phyloP scores from a whole-genome alignment of 2,888 invertebrate species.

The Elysia crispata region DNA sequence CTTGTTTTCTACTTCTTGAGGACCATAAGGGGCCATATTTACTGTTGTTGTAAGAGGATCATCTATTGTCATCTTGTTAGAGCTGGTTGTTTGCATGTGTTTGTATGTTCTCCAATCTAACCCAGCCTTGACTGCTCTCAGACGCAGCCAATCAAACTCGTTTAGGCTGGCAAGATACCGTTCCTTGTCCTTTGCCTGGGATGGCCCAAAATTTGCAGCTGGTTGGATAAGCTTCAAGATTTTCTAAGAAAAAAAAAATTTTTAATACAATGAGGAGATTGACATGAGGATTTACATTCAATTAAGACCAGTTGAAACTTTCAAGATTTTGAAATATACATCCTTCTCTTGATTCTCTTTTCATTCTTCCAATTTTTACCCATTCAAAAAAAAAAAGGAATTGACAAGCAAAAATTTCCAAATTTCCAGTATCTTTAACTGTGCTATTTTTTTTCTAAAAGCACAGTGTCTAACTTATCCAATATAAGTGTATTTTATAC shows the following conservation, averaged over 20 bases:
- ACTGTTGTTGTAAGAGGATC: no score
- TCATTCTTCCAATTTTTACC: not conserved
- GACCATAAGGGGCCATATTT: no score
- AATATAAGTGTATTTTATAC: constrained; percentile 50
- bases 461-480: not conserved
- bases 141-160: constrained; percentile 29
- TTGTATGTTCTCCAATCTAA: not conserved
- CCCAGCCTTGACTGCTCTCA: constrained; percentile 14
- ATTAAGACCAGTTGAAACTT: not conserved
- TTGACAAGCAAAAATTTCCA: no score
- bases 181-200: constrained; percentile 56
- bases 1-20: no score
- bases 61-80: no score
- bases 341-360: not conserved
- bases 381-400: no score
- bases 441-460: no score
- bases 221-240: constrained; percentile 61
- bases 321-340: not conserved
- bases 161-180: constrained; percentile 53
- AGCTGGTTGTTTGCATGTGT: no score
- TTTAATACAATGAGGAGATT: constrained; percentile 39
- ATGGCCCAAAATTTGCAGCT: constrained; percentile 65
- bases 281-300: not conserved
- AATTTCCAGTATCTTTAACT: no score
- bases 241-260: constrained; percentile 52